These are phyloP conservation scores for Rana temporaria DNA, from an alignment of 2,113 vertebrate species.

Conservation along the genomic window DNA sequence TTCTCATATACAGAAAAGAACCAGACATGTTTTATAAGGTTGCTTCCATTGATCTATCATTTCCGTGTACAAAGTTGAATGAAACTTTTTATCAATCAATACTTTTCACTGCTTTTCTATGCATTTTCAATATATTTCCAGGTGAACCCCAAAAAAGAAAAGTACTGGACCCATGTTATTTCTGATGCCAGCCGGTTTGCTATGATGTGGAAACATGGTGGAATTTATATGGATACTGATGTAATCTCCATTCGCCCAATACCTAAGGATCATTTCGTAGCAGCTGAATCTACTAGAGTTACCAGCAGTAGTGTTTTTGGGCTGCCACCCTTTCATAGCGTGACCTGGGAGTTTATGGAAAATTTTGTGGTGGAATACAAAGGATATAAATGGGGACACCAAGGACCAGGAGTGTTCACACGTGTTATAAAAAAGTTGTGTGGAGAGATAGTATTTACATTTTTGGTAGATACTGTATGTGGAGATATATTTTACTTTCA, in stretches of 20 bases:
- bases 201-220: conserved; percentile 75
- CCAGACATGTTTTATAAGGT: no score
- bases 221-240: conserved; percentile 78
- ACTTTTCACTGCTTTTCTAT: no score
- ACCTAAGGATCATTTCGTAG: conserved; percentile 70
- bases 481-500: conserved; percentile 75
- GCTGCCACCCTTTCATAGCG: conserved; percentile 70
- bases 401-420: conserved; percentile 74
- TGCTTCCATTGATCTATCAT: no score
- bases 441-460: conserved; percentile 67
- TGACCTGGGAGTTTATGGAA: conserved; percentile 78
- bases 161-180: conserved; percentile 73
- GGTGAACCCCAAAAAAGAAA: conserved; percentile 68
- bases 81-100: no score
- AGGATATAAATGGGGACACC: conserved; percentile 73
- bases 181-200: conserved; percentile 75
- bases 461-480: conserved; percentile 68
- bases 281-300: conserved; percentile 64
- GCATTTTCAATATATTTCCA: conserved; percentile 32
- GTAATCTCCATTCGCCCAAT: conserved; percentile 77
- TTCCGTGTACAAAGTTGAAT: no score
- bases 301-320: conserved; percentile 77
- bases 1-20: no score
- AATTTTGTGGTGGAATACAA: conserved; percentile 77
- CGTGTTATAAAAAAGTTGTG: conserved; percentile 72